phyloP scores from a whole-genome alignment of 2,888 invertebrate genomes.

The Orthosia incerta region DNA sequence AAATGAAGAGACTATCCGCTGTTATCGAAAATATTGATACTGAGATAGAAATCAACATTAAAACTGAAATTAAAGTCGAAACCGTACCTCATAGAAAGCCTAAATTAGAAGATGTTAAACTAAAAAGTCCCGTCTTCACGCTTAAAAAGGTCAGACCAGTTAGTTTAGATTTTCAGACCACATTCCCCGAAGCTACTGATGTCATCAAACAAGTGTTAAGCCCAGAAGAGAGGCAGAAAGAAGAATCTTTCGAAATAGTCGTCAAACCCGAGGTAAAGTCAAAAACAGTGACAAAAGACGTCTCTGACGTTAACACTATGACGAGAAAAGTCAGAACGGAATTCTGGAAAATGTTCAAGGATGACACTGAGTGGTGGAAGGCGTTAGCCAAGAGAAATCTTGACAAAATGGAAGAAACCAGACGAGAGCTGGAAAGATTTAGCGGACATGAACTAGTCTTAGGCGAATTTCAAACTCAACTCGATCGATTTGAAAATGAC shows the following conservation, averaged over 20 bases:
- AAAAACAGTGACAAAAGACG: constrained; percentile 53
- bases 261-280: constrained; percentile 73
- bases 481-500: constrained; percentile 82
- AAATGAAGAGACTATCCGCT: constrained; percentile 87
- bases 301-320: constrained; percentile 68
- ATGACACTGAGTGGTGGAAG: constrained; percentile 89
- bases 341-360: constrained; percentile 87
- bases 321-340: constrained; percentile 77
- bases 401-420: constrained; percentile 87
- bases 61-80: constrained; percentile 66
- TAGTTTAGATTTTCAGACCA: constrained; percentile 71
- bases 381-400: constrained; percentile 86
- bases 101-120: constrained; percentile 71
- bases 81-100: constrained; percentile 69
- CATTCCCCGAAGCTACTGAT: constrained; percentile 63
- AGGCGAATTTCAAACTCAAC: constrained; percentile 82
- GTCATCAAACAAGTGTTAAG: constrained; percentile 65
- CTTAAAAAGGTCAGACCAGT: constrained; percentile 84
- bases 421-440: constrained; percentile 85
- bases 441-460: constrained; percentile 86
- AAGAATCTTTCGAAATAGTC: constrained; percentile 74
- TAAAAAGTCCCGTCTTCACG: constrained; percentile 84
- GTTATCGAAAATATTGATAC: constrained; percentile 86
- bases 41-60: constrained; percentile 76
- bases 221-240: constrained; percentile 77